A percentile compares a stretch with the other conserved stretches of the same genome.
Evolutionary conservation across 1,140 invertebrate species (phyloP).

Genomic region (Heliconius hewitsoni): DNA sequence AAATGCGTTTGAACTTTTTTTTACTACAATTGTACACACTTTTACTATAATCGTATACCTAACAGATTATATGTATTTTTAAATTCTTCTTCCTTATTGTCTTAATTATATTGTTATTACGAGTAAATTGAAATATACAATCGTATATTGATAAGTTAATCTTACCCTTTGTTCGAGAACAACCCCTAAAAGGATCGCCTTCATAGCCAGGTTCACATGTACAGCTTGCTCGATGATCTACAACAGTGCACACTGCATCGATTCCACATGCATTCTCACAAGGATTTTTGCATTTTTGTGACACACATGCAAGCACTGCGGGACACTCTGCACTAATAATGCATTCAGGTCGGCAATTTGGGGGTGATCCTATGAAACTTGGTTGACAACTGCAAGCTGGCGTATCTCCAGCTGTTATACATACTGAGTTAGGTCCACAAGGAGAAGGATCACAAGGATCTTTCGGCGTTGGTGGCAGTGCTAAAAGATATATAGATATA

Average conservation of each 20-base stretch:
- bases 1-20: constrained; percentile 48
- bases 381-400: constrained; percentile 89
- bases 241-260: constrained; percentile 84
- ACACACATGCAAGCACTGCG: constrained; percentile 86
- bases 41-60: neutral
- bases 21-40: constrained; percentile 2
- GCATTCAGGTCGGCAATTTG: constrained; percentile 91
- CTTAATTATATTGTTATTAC: neutral
- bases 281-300: constrained; percentile 87
- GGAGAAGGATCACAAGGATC: constrained; percentile 88
- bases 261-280: constrained; percentile 87
- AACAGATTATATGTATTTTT: neutral
- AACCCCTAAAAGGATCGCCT: constrained; percentile 89
- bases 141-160: neutral
- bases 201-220: constrained; percentile 85
- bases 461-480: constrained; percentile 47
- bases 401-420: constrained; percentile 85
- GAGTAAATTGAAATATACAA: neutral
- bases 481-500: constrained; percentile 45
- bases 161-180: constrained; percentile 77
- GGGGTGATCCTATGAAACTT: constrained; percentile 89
- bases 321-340: constrained; percentile 88
- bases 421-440: constrained; percentile 91
- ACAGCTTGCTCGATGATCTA: constrained; percentile 87
- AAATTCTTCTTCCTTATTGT: neutral